Base-by-base conservation (phyloP, 2,113 vertebrate species). In the Datnioides undecimradiatus region DNA sequence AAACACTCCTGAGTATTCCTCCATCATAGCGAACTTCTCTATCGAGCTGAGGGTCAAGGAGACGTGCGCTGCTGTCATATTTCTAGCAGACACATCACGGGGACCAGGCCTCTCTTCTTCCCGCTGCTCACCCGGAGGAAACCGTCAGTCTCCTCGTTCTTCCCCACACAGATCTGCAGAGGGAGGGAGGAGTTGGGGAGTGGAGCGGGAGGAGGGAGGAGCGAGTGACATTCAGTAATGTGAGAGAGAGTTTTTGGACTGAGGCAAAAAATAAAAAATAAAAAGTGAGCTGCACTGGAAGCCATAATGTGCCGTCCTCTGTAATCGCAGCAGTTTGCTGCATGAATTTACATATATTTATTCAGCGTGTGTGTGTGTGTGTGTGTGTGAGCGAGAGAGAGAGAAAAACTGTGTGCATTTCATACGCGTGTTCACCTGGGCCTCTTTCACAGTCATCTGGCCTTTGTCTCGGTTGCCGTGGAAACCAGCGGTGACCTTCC, bases 391-490 rank as follows among this genome's bases (percentile, higher is more conserved):
- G 31, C 11, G 72, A 41, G n/a, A 34, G 48, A 34, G 69, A 57
- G 68, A 29, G 23, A 38, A 33, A 9, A 34, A 66, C 2, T 4
- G 21, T 49, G 25, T 81, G 66, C 21, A 63, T 69, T 55, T 75
- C 25, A 43, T 36, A 45, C 51, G 55, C 23, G 66, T n/a, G 55
- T 83, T 92, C 90, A 97, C 97, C 95, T 98, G 97, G 83, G 93
- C 94, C 86, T 98, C 96, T 92, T 97, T 96, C 67, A 98, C 94
- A 76, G 94, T 96, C 92, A 98, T 94, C 87, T 96, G 96, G 17
- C 97, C 97, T 92, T 95, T 96, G 71, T 97, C 96, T 83, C 94
- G 93, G 88, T 95, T 95, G 34, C 97, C 97, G 0, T 93, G 95
- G 92, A 96, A 97, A 72, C 95, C 91, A n/a, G 91, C 89, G 5